A percentile compares a stretch with the other conserved stretches of the same genome.
Evolutionary conservation across 2,888 invertebrate species (phyloP).

Genomic region (Tipula unca): DNA sequence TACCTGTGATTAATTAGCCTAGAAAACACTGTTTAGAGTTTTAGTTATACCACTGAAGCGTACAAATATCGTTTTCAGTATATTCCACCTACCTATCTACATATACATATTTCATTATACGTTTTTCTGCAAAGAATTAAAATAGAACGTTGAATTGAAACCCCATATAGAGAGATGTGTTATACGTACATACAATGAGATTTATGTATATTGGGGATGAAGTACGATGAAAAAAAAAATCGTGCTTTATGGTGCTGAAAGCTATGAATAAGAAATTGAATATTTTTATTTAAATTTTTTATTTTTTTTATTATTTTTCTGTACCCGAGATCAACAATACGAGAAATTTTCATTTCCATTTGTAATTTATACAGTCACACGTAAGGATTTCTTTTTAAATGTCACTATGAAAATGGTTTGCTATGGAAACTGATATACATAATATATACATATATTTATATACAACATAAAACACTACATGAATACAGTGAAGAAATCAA

Average conservation of each 20-base stretch:
- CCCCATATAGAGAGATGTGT: not conserved
- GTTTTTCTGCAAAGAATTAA: too few species aligned
- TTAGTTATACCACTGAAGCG: too few species aligned
- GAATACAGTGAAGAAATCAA: not conserved
- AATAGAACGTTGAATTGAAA: not conserved
- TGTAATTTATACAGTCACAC: not conserved
- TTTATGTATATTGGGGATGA: not conserved
- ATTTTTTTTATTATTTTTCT: not conserved
- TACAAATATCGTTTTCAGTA: too few species aligned
- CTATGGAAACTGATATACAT: not conserved
- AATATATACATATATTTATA: too few species aligned
- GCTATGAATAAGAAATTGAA: conserved; percentile 8
- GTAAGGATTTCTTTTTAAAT: not conserved
- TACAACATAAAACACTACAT: not conserved
- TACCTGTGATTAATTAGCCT: too few species aligned
- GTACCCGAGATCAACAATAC: not conserved
- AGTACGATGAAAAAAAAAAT: not conserved
- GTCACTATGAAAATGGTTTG: not conserved
- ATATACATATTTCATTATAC: too few species aligned
- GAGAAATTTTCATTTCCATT: not conserved
- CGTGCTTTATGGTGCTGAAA: not conserved
- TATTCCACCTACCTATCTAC: too few species aligned
- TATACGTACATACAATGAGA: not conserved
- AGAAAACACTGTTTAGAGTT: too few species aligned
- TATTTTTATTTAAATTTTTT: conserved; percentile 3